Conservation (phyloP, 2,797 vertebrate genomes). For the Chloroceryle amazona region DNA sequence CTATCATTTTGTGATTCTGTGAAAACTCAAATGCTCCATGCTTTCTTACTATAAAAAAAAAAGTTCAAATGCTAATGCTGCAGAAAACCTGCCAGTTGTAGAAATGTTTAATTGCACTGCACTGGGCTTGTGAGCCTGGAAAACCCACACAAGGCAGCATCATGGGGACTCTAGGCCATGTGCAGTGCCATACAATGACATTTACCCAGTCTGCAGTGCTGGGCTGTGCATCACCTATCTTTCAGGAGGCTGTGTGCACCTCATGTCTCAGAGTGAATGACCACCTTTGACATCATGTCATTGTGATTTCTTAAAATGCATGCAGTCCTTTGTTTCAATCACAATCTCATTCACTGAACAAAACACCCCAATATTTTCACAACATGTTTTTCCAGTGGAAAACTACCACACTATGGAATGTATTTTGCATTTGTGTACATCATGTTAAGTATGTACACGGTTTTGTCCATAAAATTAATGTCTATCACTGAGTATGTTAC, state of each 20-base stretch:
- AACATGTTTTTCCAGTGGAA: background rate
- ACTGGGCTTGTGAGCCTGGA: background rate
- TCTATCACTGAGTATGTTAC: background rate
- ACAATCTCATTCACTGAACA: background rate
- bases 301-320: background rate
- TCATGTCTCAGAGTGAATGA: background rate
- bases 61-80: background rate
- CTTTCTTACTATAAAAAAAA: background rate
- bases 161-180: fast-evolving
- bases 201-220: background rate
- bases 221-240: background rate
- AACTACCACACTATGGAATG: fast-evolving
- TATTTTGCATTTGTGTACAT: background rate
- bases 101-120: background rate
- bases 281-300: background rate
- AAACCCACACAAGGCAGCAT: fast-evolving
- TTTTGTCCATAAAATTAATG: background rate
- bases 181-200: fast-evolving
- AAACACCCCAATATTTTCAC: background rate
- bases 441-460: background rate
- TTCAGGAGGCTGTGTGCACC: too few species aligned
- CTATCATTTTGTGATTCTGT: too few species aligned
- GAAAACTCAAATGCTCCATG: background rate
- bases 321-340: background rate
- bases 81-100: background rate